These are phyloP conservation scores for Leptonema lineaticorne DNA, from an alignment of 1,140 invertebrate genomes.

Conservation along the genomic window DNA sequence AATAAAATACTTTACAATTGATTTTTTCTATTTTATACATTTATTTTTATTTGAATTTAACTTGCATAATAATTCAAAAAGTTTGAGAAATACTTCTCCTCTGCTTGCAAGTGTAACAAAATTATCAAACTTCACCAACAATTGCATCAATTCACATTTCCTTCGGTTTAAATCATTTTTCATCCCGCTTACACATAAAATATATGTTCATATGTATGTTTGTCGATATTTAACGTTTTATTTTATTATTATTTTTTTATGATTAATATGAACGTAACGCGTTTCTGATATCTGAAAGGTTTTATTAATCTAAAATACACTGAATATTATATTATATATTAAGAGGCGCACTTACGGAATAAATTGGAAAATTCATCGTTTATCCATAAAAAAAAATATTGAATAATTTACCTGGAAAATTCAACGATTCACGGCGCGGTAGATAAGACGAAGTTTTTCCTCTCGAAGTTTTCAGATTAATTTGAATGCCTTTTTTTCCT, in stretches of 20 bases:
- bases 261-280: not conserved
- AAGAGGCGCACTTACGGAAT: too few relatives aligned
- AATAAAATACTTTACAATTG: not conserved
- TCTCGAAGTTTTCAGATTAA: slow-evolving; percentile 9
- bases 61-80: too few relatives aligned
- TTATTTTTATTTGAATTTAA: too few relatives aligned
- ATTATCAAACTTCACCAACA: too few relatives aligned
- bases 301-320: not conserved
- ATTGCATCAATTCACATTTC: too few relatives aligned
- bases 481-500: not conserved
- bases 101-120: too few relatives aligned
- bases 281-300: not conserved
- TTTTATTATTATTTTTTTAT: not conserved
- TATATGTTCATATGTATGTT: not conserved
- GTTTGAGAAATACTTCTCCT: too few relatives aligned
- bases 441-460: not conserved
- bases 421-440: not conserved
- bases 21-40: too few relatives aligned
- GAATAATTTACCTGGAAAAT: not conserved
- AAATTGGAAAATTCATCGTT: not conserved
- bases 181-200: too few relatives aligned
- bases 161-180: too few relatives aligned
- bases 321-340: not conserved
- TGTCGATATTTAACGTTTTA: not conserved
- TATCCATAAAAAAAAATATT: not conserved